Evolutionary conservation across 1,140 invertebrate genomes (phyloP), one percentile per base, ranked within the genome.

Genomic region (Agrypnia vestita): DNA sequence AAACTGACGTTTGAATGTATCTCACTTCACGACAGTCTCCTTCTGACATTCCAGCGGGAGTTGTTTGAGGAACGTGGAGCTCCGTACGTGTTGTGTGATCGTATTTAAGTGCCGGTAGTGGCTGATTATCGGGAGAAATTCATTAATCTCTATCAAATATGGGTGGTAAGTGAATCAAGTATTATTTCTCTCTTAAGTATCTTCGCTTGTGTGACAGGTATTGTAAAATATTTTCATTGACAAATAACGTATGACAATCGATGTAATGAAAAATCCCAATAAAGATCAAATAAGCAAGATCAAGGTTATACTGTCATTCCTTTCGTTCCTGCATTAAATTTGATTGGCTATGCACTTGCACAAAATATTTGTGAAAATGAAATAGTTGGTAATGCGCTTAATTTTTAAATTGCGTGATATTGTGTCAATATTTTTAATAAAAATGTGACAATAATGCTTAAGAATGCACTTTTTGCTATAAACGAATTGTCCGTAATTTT

Each of bases 261-360:
- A 44, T 44, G 35, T 49, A 25, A 78, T 51, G 43, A n/a, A 15
- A 59, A 43, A 78, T 15, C n/a, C 13, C 13, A 74, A 62, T 79
- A 17, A 73, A 53, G 56, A 79, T 79, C 67, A 74, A 74, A 79
- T 79, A 47, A 73, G 59, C 77, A 79, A 73, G 55, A 79, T 74
- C 53, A 64, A 64, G 77, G 69, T 79, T 79, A 62, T 61, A n/a
- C 35, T 35, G 47, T 76, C 11, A 76, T 43, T 62, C 12, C 25
- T 56, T 55, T 56, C 4, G 25, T 56, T 15, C 13, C 25, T 56
- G 10, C 0, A 13, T 67, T 25, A 67, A 3, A 35, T 3, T 35
- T 35, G 6, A 35, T 35, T 35, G 25, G 6, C 25, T 35, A 35
- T 35, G 25, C 25, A 35, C 25, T 35, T 35, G 25, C 25, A 35